These are phyloP conservation scores for Steromphala cineraria DNA, from an alignment of 2,888 invertebrate species.

Conservation along the genomic window DNA sequence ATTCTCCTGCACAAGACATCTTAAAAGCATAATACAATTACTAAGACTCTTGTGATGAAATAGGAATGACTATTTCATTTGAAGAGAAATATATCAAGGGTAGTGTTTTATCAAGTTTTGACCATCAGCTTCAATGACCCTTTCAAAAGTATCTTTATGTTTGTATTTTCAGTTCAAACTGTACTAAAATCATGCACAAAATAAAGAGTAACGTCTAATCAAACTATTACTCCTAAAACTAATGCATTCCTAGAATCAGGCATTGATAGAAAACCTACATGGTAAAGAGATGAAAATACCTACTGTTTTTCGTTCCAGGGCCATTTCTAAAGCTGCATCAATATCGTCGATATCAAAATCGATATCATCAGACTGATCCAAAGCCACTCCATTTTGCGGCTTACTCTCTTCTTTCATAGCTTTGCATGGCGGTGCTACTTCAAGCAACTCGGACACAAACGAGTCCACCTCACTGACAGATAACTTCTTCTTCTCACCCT, in stretches of 20 bases:
- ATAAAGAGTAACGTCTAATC: background rate
- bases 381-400: background rate
- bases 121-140: no score
- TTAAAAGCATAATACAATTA: no score
- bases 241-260: background rate
- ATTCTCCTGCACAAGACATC: no score
- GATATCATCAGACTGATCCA: slow-evolving; percentile 40
- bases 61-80: no score
- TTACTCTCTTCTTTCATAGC: slow-evolving; percentile 6
- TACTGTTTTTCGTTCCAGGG: slow-evolving; percentile 67
- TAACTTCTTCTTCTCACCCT: background rate
- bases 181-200: background rate
- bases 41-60: no score
- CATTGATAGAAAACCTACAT: background rate
- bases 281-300: background rate
- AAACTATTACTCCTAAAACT: background rate
- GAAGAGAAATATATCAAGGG: no score
- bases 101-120: no score
- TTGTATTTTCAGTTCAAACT: no score
- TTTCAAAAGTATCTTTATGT: no score
- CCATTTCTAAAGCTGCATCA: slow-evolving; percentile 69
- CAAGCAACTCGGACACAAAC: slow-evolving; percentile 12
- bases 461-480: background rate
- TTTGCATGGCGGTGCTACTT: slow-evolving; percentile 21
- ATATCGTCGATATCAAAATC: slow-evolving; percentile 71